Evolutionary conservation across 35 echinoderm and acorn worm species (phyloP).

Genomic region (Nesometra sesokonis): DNA sequence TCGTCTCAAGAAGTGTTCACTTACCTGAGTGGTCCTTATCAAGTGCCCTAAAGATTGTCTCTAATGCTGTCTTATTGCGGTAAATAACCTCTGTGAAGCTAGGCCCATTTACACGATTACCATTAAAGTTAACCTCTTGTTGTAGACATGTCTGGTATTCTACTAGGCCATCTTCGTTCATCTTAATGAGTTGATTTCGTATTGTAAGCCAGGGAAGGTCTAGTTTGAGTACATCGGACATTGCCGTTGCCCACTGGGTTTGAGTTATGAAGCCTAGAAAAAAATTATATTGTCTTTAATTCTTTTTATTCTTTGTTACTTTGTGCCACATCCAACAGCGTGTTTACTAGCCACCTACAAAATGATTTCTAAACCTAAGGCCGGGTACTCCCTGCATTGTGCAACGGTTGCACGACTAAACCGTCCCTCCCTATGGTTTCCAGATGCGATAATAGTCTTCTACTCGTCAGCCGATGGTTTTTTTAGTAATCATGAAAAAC

Average conservation of each 20-base stretch:
- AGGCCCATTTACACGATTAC: conserved; percentile 17
- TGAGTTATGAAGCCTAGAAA: conserved; percentile 62
- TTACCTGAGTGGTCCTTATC: conserved; percentile 96
- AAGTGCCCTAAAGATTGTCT: conserved; percentile 92
- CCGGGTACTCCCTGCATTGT: too few relatives aligned
- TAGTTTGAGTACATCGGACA: conserved; percentile 63
- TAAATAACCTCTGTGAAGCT: conserved; percentile 91
- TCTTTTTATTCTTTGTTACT: too few relatives aligned
- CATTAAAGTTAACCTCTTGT: conserved; percentile 41
- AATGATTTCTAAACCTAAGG: too few relatives aligned
- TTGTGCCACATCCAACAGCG: too few relatives aligned
- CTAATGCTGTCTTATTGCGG: conserved; percentile 70
- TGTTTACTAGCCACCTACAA: too few relatives aligned
- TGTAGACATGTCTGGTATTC: conserved; percentile 78
- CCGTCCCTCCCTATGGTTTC: too few relatives aligned
- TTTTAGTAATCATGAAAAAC: too few relatives aligned
- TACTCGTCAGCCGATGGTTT: too few relatives aligned
- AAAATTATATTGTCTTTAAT: neutral
- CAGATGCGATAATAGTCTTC: too few relatives aligned
- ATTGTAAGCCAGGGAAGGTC: conserved; percentile 83
- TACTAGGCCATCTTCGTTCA: conserved; percentile 52
- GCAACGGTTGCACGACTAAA: too few relatives aligned
- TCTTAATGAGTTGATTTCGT: conserved; percentile 31
- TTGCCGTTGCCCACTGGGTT: conserved; percentile 68
- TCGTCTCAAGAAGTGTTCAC: too few relatives aligned